Conservation (phyloP, 2,888 invertebrate genomes). For the Cephus pulcher region DNA sequence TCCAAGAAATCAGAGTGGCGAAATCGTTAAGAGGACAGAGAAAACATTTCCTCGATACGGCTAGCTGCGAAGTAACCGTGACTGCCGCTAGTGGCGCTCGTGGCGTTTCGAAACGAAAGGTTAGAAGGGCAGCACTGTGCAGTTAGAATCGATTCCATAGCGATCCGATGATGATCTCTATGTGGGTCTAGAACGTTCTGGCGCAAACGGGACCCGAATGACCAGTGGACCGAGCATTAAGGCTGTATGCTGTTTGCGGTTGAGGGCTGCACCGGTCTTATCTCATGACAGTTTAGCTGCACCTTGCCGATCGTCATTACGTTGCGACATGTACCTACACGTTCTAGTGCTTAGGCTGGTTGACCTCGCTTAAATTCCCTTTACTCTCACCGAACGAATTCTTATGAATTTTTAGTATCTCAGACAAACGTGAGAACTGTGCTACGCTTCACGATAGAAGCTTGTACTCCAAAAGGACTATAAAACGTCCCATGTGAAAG, state of each 20-base stretch:
- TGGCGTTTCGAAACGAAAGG: not conserved
- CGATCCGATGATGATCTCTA: not conserved
- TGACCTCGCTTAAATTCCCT: not conserved
- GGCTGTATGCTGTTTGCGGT: not conserved
- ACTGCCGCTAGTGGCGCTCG: not conserved
- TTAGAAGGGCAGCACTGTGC: not conserved
- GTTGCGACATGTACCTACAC: not conserved
- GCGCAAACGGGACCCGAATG: slow-evolving; percentile 1
- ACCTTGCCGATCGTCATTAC: not conserved
- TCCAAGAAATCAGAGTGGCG: not conserved
- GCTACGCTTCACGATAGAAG: not conserved
- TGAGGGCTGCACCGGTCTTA: not conserved
- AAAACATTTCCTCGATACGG: not conserved
- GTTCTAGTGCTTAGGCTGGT: not conserved
- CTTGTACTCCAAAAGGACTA: not conserved
- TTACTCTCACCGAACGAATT: not conserved
- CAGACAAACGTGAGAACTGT: not conserved
- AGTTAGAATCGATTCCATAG: not conserved
- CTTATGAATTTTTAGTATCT: not conserved
- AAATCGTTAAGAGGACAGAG: not conserved
- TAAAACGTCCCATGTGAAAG: not conserved
- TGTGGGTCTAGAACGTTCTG: not conserved
- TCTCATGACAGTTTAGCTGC: not conserved
- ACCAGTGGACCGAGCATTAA: slow-evolving; percentile 5
- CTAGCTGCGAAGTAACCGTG: not conserved